Evolutionary conservation across 2,113 vertebrate genomes (phyloP), one percentile per base, ranked within the genome.

Genomic region (Antennarius striatus): DNA sequence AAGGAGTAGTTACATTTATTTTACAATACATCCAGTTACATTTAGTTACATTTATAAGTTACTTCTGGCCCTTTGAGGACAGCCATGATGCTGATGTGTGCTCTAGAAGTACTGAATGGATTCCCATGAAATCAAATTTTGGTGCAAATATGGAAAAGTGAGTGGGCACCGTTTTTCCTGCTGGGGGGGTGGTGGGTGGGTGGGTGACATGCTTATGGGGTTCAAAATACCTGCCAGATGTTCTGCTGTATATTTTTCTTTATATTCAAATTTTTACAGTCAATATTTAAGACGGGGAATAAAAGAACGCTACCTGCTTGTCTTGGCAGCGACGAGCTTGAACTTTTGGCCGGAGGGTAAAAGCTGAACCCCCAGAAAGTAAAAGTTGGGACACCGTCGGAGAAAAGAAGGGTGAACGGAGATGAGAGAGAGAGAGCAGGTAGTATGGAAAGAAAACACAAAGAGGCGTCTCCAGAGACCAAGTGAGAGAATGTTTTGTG

Each of bases 391-490:
- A 68, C 17, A 2, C 68, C 28, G 73, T 56, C 45, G 14, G 45
- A 40, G 45, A 39, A 4, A 46, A 61, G 47, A 58, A 2, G 69
- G 9, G 49, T 1, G 68, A 57, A 57, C 2, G 3, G 49, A 72
- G 60, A 70, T 67, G 22, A 22, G n/a, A 22, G 22, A 22, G 72
- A 76, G 64, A 49, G 39, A 47, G 58, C 61, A 75, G 73, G 61
- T 76, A 51, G 57, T 43, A 65, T 57, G 69, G 75, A 84, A 84
- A 77, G 76, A 80, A 82, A 88, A 88, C 62, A 83, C 42, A 52
- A 43, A 22, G 15, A 49, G 15, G 29, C 60, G 52, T 32, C n/a
- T 56, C 3, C 14, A 10, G 59, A 66, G 68, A 74, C 62, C 71
- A 71, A 73, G 45, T 9, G 14, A 55, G 46, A 42, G 48, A 9